A percentile compares a stretch with the other conserved stretches of the same genome.
phyloP scores from a whole-genome alignment of 1,140 invertebrate species.

The Listronotus oregonensis region DNA sequence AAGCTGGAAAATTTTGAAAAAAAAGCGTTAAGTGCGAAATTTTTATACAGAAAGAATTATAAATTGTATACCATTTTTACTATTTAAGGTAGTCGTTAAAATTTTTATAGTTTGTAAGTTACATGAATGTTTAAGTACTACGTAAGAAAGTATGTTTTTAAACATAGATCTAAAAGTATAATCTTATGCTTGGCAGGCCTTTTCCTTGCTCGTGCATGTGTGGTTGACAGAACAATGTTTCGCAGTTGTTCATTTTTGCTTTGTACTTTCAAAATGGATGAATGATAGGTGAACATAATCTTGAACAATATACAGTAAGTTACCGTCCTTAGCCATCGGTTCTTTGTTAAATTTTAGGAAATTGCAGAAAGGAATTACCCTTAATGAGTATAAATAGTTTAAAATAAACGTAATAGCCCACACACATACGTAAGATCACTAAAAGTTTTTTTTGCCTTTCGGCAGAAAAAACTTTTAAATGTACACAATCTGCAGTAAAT shows the following conservation, averaged over 20 bases:
- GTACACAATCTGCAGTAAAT: no score
- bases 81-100: constrained; percentile 30
- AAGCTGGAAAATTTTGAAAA: constrained; percentile 27
- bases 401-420: no score
- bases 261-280: constrained; percentile 9
- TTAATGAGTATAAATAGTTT: no score
- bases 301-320: constrained; percentile 8
- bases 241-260: not conserved
- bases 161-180: constrained; percentile 1
- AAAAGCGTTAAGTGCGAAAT: constrained; percentile 33
- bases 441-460: not conserved
- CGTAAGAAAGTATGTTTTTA: constrained; percentile 2
- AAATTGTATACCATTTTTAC: constrained; percentile 44
- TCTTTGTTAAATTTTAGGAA: constrained; percentile 14
- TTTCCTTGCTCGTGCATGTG: constrained; percentile 23
- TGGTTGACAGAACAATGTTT: constrained; percentile 37
- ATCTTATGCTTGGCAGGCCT: constrained; percentile 31
- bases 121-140: constrained; percentile 17
- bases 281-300: constrained; percentile 9
- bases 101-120: constrained; percentile 33
- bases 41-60: constrained; percentile 43
- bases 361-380: not conserved
- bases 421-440: not conserved
- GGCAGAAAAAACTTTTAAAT: no score
- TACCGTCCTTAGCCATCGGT: constrained; percentile 15